Conservation (phyloP, 2,888 invertebrate species). For the Anthrax anthrax region DNA sequence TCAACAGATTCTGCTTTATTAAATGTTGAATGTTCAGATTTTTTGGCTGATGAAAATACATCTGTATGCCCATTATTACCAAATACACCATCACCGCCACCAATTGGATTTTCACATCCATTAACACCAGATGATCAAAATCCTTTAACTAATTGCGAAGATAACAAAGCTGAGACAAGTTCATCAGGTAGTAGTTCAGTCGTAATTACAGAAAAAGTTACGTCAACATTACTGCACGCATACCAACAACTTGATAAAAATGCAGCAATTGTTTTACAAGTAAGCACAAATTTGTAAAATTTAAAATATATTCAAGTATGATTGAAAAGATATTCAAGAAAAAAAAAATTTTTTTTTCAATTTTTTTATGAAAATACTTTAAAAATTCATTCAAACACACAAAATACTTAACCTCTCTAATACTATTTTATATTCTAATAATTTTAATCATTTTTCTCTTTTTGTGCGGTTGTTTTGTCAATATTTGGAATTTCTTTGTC, state of each 20-base stretch:
- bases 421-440: no score
- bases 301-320: no score
- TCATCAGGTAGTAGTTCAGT: conserved; percentile 31
- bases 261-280: conserved; percentile 22
- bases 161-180: conserved; percentile 25
- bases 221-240: conserved; percentile 23
- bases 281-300: no score
- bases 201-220: conserved; percentile 22
- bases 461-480: no score
- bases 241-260: conserved; percentile 30
- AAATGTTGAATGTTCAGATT: conserved; percentile 19
- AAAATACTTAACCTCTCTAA: no score
- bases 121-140: conserved; percentile 39
- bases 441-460: neutral
- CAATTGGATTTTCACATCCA: conserved; percentile 43
- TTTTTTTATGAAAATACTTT: neutral
- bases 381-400: neutral
- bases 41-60: conserved; percentile 43
- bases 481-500: neutral
- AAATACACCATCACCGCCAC: conserved; percentile 46
- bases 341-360: neutral
- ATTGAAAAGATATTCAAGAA: no score
- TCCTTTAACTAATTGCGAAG: conserved; percentile 27
- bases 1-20: neutral
- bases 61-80: conserved; percentile 50